Base-by-base conservation (phyloP, 2,113 vertebrate species). In the Dipodomys spectabilis region DNA sequence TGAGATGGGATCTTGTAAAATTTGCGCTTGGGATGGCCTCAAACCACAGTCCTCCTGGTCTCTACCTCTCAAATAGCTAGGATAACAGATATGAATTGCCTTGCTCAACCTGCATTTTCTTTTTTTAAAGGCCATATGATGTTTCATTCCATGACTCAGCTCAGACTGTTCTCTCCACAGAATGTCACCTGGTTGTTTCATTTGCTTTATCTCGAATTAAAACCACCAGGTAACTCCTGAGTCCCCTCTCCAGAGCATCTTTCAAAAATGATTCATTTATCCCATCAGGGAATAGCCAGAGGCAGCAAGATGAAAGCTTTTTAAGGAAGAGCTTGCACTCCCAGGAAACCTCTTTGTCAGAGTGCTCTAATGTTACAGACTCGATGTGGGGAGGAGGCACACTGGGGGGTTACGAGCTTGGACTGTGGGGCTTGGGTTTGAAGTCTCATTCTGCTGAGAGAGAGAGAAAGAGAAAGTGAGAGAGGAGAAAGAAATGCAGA, bases 201-300 rank as follows among this genome's bases (percentile, higher is more conserved):
- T 78, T 6, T 60, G 45, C 9, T 2, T 72, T 20, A 16, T 7
- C 23, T 39, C 45, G 57, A 10, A 69, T 22, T 57, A 68, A 69
- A 28, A 69, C 20, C 23, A 30, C 65, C 11, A 2, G 5, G 11
- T 25, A 0, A 0, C n/a, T 60, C 11, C n/a, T 16, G 49, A 22
- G 25, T 60, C 27, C 60, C n/a, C 75, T 80, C 27, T 39, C 49
- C 19, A 15, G 65, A 28, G 28, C 25, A 6, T n/a, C n/a, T 49
- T 30, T 1, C 6, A 28, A 18, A 57, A 57, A 57, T 57, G 35
- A 62, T 25, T 44, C 71, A 30, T 67, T 65, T n/a, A 7, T 45
- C 28, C 10, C 88, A 27, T 62, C 8, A 10, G 30, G 75, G 25
- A 20, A 69, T 6, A 30, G 6, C 45, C 49, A 22, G 64, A 30